Conservation (phyloP, 2,113 vertebrate species). For the Rissa tridactyla region DNA sequence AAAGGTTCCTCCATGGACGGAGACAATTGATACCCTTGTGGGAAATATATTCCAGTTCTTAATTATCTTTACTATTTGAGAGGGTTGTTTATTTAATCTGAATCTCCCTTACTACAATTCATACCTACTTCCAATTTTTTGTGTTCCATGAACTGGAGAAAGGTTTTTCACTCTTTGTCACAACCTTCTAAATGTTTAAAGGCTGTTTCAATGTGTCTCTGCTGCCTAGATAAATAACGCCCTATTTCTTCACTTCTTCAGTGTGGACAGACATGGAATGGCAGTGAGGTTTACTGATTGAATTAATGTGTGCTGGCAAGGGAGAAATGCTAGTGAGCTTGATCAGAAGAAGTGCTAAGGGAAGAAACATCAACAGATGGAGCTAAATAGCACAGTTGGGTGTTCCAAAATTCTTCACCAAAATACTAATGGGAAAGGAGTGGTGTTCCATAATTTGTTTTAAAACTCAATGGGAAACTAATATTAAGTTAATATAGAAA, state of each 20-base stretch:
- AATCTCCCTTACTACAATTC: neutral
- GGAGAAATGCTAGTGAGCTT: neutral
- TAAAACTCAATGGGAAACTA: neutral
- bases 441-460: neutral
- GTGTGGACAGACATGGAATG: rapidly evolving
- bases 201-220: neutral
- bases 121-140: neutral
- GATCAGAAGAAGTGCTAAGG: neutral
- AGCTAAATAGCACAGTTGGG: neutral
- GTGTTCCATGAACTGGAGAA: neutral
- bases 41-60: neutral
- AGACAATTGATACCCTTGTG: neutral
- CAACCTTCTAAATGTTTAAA: neutral
- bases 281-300: neutral
- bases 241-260: neutral
- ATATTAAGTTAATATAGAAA: neutral
- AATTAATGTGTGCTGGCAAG: neutral
- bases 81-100: neutral
- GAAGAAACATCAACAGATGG: neutral
- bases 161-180: neutral
- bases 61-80: neutral
- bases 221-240: neutral
- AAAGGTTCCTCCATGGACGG: neutral
- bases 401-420: neutral
- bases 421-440: neutral